phyloP scores from a whole-genome alignment of 2,888 invertebrate species.

The Troilus luridus region DNA sequence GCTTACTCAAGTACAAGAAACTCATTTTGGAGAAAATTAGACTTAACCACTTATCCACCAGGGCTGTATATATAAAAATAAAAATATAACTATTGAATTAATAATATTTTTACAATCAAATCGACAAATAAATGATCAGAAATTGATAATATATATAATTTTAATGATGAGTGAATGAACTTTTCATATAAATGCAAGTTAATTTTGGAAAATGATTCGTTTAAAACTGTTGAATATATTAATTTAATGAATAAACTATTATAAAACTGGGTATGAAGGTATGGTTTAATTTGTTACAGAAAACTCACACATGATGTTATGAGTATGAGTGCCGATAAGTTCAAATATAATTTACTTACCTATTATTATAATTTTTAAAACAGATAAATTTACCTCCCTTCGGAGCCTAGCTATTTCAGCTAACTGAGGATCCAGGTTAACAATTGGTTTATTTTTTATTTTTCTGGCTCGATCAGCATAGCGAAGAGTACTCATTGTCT shows the following conservation, averaged over 20 bases:
- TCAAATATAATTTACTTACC: not conserved
- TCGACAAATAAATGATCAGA: no score
- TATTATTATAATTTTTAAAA: not conserved
- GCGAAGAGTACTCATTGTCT: constrained; percentile 73
- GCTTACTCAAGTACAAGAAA: no score
- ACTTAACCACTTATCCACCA: no score
- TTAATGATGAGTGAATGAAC: not conserved
- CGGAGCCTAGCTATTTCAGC: constrained; percentile 85
- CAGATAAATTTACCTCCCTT: constrained; percentile 73
- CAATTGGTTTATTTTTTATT: constrained; percentile 90
- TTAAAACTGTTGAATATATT: not conserved
- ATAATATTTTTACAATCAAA: not conserved
- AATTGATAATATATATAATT: not conserved
- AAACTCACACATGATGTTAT: no score
- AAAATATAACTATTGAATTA: not conserved
- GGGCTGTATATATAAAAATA: no score
- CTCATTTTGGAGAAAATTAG: no score
- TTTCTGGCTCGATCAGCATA: constrained; percentile 90
- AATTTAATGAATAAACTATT: not conserved
- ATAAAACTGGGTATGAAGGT: not conserved
- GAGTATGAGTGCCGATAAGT: no score
- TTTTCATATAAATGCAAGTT: not conserved
- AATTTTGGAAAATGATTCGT: not conserved
- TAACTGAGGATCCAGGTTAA: constrained; percentile 86
- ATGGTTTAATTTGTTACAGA: not conserved